Percentiles rank a stretch among this genome's conserved stretches.
Conservation (phyloP, 1,140 invertebrate species). For the Drosophila kepulauana region DNA sequence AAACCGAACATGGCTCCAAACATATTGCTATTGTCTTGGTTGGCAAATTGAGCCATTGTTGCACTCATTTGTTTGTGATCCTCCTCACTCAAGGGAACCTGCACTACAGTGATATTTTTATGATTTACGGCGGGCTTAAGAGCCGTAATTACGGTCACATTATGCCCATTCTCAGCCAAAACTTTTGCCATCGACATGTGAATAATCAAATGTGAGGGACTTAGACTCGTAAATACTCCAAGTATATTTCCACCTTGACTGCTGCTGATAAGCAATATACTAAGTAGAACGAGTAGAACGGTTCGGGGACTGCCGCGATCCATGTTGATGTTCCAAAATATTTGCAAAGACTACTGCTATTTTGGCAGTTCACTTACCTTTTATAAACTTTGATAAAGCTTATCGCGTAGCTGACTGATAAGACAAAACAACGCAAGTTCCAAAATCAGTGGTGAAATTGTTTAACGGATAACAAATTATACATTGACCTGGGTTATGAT, state of each 20-base stretch:
- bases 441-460: not conserved
- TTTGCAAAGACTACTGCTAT: not conserved
- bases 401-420: slow-evolving; percentile 19
- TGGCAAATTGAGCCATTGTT: slow-evolving; percentile 21
- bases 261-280: slow-evolving; percentile 4
- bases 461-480: not conserved
- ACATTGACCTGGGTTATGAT: too few relatives aligned
- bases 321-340: slow-evolving; percentile 24
- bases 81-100: slow-evolving; percentile 42
- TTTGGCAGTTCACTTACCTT: not conserved
- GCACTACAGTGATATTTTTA: slow-evolving; percentile 51
- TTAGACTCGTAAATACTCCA: slow-evolving; percentile 67
- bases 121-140: slow-evolving; percentile 56
- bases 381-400: slow-evolving; percentile 15
- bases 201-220: slow-evolving; percentile 74
- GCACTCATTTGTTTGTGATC: slow-evolving; percentile 16
- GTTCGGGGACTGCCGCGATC: not conserved
- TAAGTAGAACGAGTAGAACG: slow-evolving; percentile 24
- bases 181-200: slow-evolving; percentile 69
- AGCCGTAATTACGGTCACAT: slow-evolving; percentile 68
- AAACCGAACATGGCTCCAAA: slow-evolving; percentile 6
- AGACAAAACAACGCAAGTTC: not conserved
- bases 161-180: slow-evolving; percentile 70
- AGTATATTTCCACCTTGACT: slow-evolving; percentile 66
- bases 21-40: slow-evolving; percentile 34